Evolutionary conservation across 2,888 invertebrate species (phyloP).

Genomic region (Aethes cnicana): DNA sequence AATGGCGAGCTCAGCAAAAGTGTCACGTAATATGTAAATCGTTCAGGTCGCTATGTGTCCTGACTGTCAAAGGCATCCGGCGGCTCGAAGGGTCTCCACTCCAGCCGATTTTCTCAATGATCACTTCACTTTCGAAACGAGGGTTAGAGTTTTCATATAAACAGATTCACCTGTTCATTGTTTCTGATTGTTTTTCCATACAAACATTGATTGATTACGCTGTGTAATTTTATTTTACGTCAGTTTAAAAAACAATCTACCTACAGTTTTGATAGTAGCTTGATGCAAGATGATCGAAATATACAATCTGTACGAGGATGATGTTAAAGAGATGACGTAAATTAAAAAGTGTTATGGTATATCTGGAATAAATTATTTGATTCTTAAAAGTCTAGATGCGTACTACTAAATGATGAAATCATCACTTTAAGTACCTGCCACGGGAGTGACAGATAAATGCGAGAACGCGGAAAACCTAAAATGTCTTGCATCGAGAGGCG

Average conservation of each 20-base stretch:
- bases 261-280: too few relatives aligned
- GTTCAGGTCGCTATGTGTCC: conserved; percentile 77
- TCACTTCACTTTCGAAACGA: conserved; percentile 62
- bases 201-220: too few relatives aligned
- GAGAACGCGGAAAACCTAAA: conserved; percentile 24
- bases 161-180: conserved; percentile 42
- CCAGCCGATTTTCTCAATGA: conserved; percentile 66
- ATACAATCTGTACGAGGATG: too few relatives aligned
- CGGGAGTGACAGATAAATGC: conserved; percentile 20
- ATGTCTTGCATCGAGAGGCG: conserved; percentile 33
- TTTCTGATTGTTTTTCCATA: conserved; percentile 18
- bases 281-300: too few relatives aligned
- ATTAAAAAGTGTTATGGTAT: too few relatives aligned
- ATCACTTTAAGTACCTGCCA: too few relatives aligned
- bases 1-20: conserved; percentile 75
- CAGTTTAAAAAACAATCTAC: too few relatives aligned
- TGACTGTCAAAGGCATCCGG: conserved; percentile 76
- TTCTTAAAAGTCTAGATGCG: too few relatives aligned
- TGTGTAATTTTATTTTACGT: too few relatives aligned
- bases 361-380: too few relatives aligned
- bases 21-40: conserved; percentile 82
- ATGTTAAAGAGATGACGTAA: too few relatives aligned
- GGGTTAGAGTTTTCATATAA: conserved; percentile 49
- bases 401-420: too few relatives aligned
- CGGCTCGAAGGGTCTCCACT: conserved; percentile 62